These are phyloP conservation scores for Enteromius unitaeniatus DNA, from an alignment of 2,797 vertebrate genomes.

Conservation along the genomic window DNA sequence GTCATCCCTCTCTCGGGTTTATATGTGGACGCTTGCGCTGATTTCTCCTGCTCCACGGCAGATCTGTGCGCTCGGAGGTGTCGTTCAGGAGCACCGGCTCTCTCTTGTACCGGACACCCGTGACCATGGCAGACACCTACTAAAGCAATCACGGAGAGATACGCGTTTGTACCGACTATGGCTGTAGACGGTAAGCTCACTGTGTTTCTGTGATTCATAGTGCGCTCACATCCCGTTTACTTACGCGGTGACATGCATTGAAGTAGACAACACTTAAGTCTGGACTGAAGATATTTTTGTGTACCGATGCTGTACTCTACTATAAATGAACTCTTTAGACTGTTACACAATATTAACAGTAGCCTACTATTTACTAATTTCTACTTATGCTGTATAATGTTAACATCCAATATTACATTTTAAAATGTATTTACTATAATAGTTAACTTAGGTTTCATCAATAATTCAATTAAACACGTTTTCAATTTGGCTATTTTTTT, in stretches of 20 bases:
- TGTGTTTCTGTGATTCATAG: background rate
- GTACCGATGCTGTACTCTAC: background rate
- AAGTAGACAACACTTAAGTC: background rate
- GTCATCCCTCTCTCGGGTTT: conserved; percentile 9
- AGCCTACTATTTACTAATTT: background rate
- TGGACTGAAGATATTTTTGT: background rate
- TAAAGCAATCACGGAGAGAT: conserved; percentile 80
- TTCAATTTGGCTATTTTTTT: background rate
- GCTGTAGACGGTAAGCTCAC: conserved; percentile 82
- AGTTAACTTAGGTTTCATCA: background rate
- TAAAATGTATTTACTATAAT: background rate
- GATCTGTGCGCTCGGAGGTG: conserved; percentile 23
- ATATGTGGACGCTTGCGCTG: background rate
- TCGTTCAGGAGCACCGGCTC: conserved; percentile 43
- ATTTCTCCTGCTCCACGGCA: background rate
- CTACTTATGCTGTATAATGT: background rate
- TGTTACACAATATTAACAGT: background rate
- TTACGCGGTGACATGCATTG: background rate
- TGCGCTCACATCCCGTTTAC: background rate
- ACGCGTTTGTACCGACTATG: conserved; percentile 78
- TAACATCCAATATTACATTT: background rate
- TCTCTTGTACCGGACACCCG: conserved; percentile 51
- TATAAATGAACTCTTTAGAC: background rate
- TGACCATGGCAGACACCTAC: conserved; percentile 73
- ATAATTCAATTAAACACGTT: background rate